Base-by-base conservation (phyloP, 2,113 vertebrate species). In the Thermophis baileyi region DNA sequence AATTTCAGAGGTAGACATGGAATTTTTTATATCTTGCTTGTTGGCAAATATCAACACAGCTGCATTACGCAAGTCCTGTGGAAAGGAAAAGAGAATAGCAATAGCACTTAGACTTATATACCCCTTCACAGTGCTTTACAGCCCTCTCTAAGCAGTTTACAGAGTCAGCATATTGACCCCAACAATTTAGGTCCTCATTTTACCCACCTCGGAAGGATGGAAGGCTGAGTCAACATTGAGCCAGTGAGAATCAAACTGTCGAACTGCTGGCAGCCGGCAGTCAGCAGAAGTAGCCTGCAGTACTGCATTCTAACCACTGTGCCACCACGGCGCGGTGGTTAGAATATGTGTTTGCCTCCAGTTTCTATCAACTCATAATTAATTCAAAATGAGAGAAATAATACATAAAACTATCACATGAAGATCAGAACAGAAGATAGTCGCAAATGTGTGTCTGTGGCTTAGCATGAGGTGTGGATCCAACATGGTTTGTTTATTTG, bases 1-100 rank as follows among this genome's bases (percentile, higher is more conserved):
- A 96, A 98, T 98, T 96, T 99, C 98, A 0, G 96, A 90, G 0
- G 97, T 96, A 2, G 98, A 97, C 98, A 98, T 97, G 2, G 98
- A 98, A 94, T 97, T 97, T 91, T 98, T 98, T 91, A 98, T 90
- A 50, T 98, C 98, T 54, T 99, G 98, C 94, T 99, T 99, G 96
- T 98, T 98, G 92, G 98, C 98, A 95, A 98, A 93, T 88, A 99
- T 96, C 0, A 99, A 96, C 86, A 99, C 93, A 0, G 98, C 97
- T 0, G 98, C 98, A 1, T 98, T 98, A 93, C 95, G 96, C 0
- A 99, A 97, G 50, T 98, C 98, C 98, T 99, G 88, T 8, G n/a
- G 47, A 35, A 27, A 85, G 44, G 40, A 94, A 55, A 7, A 87
- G 54, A 35, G 22, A 54, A 27, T 25, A 57, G 55, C 55, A 25